A percentile compares a stretch with the other conserved stretches of the same genome.
Evolutionary conservation across 2,113 vertebrate genomes (phyloP).

Genomic region (Ptilorrhoa leucosticta): DNA sequence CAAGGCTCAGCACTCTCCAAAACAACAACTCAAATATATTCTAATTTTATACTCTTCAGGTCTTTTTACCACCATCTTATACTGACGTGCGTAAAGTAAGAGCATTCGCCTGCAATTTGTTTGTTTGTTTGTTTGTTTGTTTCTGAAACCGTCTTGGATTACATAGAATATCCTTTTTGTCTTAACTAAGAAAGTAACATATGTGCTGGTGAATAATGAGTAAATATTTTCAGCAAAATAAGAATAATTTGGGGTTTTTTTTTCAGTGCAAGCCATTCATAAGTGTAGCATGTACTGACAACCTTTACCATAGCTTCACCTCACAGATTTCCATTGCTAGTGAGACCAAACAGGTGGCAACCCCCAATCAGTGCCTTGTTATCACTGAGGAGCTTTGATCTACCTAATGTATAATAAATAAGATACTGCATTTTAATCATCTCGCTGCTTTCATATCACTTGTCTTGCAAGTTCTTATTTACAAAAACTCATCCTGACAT

Average conservation of each 20-base stretch:
- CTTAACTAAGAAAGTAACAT: background rate
- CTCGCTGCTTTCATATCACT: conserved; percentile 48
- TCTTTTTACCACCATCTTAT: background rate
- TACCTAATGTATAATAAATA: conserved; percentile 73
- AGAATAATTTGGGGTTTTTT: background rate
- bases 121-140: background rate
- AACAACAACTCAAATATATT: background rate
- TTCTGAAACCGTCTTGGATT: background rate
- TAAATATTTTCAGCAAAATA: background rate
- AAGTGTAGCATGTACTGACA: background rate
- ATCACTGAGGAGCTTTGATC: conserved; percentile 66
- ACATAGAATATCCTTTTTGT: background rate
- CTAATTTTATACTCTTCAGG: background rate
- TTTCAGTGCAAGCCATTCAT: background rate
- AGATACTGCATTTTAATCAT: conserved; percentile 67
- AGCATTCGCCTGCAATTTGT: background rate
- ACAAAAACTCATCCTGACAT: conserved; percentile 31
- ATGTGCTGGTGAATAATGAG: background rate
- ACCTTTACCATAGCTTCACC: conserved; percentile 51
- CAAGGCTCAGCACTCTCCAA: background rate
- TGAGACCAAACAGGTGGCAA: conserved; percentile 61
- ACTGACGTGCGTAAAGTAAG: background rate
- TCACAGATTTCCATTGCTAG: conserved; percentile 44
- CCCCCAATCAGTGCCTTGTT: conserved; percentile 25
- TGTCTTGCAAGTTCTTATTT: conserved; percentile 46